phyloP scores from a whole-genome alignment of 1,140 invertebrate genomes.

The Drosophila watanabei region DNA sequence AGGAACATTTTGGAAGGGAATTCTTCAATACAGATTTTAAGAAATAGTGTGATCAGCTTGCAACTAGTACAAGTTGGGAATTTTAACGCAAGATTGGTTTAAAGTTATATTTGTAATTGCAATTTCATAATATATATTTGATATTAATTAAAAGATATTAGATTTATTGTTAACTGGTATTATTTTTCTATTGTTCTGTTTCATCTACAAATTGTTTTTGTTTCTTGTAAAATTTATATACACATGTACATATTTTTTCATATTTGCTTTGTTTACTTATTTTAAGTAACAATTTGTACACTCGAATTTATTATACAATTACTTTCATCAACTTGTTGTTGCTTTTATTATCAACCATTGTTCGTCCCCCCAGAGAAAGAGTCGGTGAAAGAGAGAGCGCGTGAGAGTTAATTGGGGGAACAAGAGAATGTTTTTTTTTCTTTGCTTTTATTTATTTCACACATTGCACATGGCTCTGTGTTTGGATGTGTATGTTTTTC shows the following conservation, averaged over 20 bases:
- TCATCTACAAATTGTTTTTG: background rate
- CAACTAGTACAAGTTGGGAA: background rate
- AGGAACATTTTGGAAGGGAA: no score
- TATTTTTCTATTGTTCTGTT: background rate
- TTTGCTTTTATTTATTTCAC: slow-evolving; percentile 22
- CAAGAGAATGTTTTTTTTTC: slow-evolving; percentile 13
- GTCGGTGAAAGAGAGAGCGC: slow-evolving; percentile 10
- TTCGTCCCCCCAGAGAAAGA: slow-evolving; percentile 6
- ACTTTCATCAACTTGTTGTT: slow-evolving; percentile 40
- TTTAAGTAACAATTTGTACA: background rate
- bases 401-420: background rate
- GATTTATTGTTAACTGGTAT: background rate
- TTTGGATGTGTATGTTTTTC: slow-evolving; percentile 30
- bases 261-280: slow-evolving; percentile 5
- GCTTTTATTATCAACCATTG: slow-evolving; percentile 31
- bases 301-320: slow-evolving; percentile 56
- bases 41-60: no score
- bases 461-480: slow-evolving; percentile 53
- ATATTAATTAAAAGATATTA: background rate
- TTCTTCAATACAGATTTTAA: no score
- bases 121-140: no score
- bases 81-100: background rate
- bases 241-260: background rate
- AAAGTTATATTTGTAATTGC: background rate
- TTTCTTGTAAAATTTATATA: background rate